Percentiles rank a stretch among this genome's conserved stretches.
Conservation (phyloP, 2,113 vertebrate species). For the Jaculus jaculus region DNA sequence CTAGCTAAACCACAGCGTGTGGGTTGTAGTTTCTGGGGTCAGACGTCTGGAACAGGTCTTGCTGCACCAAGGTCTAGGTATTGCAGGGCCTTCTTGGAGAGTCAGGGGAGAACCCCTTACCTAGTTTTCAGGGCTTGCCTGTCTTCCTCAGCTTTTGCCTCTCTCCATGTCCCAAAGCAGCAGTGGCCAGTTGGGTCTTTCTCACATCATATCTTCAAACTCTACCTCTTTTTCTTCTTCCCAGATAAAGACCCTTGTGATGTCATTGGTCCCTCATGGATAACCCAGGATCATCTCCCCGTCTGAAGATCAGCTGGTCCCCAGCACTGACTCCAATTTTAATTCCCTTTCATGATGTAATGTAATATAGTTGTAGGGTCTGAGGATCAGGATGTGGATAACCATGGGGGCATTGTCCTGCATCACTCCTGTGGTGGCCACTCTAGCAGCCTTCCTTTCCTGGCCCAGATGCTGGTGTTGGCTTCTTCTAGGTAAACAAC, state of each 20-base stretch:
- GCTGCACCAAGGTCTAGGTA: not conserved
- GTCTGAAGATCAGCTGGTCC: not conserved
- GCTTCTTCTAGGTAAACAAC: not conserved
- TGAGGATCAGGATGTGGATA: not conserved
- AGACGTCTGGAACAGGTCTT: not conserved
- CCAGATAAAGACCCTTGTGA: not conserved
- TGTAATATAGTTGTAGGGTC: accelerated
- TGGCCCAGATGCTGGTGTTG: not conserved
- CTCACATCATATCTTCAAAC: not conserved
- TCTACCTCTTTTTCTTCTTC: not conserved
- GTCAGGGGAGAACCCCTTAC: not conserved
- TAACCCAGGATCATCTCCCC: no score
- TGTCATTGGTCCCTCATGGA: not conserved
- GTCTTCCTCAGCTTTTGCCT: not conserved
- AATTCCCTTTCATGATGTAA: not conserved
- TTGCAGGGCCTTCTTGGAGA: not conserved
- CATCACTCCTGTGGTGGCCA: no score
- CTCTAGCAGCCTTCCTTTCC: not conserved
- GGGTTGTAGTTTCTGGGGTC: not conserved
- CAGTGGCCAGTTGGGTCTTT: not conserved
- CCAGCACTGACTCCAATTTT: not conserved
- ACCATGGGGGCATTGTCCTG: not conserved
- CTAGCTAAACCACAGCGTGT: not conserved
- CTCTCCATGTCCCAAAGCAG: not conserved
- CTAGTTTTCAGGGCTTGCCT: not conserved